Conservation (phyloP, 1,140 invertebrate genomes). For the Globodera rostochiensis region DNA sequence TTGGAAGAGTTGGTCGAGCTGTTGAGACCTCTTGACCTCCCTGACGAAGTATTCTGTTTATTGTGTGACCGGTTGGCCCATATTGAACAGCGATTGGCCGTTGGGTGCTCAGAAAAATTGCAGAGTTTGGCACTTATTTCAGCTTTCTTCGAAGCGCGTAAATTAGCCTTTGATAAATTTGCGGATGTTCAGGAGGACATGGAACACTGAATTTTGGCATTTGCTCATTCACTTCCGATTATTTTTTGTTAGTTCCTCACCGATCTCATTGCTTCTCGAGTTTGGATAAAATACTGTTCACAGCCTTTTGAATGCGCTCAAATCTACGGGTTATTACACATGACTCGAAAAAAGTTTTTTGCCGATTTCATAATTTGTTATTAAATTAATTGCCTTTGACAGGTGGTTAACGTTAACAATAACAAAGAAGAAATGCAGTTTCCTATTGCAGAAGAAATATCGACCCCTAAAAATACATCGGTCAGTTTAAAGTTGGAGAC, state of each 20-base stretch:
- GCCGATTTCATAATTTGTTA: neutral
- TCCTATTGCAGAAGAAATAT: neutral
- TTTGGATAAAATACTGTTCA: neutral
- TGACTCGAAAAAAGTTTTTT: neutral
- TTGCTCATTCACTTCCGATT: slow-evolving; percentile 4
- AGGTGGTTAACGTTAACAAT: neutral
- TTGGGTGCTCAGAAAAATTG: slow-evolving; percentile 54
- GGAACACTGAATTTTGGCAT: slow-evolving; percentile 1
- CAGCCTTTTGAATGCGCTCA: neutral
- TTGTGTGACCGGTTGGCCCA: slow-evolving; percentile 46
- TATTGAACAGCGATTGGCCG: slow-evolving; percentile 50
- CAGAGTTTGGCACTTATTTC: slow-evolving; percentile 49
- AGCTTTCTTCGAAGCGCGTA: slow-evolving; percentile 39
- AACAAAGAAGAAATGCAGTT: neutral
- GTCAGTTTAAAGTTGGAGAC: neutral
- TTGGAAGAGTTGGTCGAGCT: slow-evolving; percentile 52
- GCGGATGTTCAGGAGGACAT: slow-evolving; percentile 3
- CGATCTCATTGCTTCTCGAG: neutral
- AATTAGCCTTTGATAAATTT: slow-evolving; percentile 35
- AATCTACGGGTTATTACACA: neutral
- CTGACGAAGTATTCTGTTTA: slow-evolving; percentile 30
- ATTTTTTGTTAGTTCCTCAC: neutral
- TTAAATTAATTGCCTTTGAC: neutral
- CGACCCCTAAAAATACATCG: neutral
- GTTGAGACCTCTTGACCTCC: slow-evolving; percentile 47